Conservation (phyloP, 2,113 vertebrate species). For the Brevimyrus niger region DNA sequence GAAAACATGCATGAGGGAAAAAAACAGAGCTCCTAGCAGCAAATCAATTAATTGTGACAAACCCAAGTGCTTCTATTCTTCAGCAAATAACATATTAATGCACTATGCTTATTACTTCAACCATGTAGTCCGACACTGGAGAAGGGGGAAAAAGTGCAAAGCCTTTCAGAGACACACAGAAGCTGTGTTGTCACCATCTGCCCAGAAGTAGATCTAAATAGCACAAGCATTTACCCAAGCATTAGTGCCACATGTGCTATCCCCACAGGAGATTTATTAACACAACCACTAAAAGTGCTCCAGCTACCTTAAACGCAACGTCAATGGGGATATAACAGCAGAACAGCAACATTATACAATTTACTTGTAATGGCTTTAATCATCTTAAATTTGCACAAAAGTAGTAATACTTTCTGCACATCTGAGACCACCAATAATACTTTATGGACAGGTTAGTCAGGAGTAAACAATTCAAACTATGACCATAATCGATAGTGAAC, state of each 20-base stretch:
- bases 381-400: background rate
- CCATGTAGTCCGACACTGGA: background rate
- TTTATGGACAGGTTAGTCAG: background rate
- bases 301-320: conserved; percentile 1
- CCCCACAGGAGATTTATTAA: conserved; percentile 22
- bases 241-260: conserved; percentile 32
- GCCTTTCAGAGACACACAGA: background rate
- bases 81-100: background rate
- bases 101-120: background rate
- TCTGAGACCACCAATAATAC: background rate
- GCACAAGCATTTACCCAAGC: conserved; percentile 41
- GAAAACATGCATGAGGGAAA: conserved; percentile 13
- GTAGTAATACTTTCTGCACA: background rate
- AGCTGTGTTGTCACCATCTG: conserved; percentile 41
- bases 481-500: background rate
- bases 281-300: conserved; percentile 1
- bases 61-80: background rate
- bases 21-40: background rate
- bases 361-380: background rate
- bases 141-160: background rate
- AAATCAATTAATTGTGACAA: conserved; percentile 17
- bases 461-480: background rate
- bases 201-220: conserved; percentile 44
- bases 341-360: background rate
- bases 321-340: background rate